These are phyloP conservation scores for Calliphora vomitoria DNA, from an alignment of 2,888 invertebrate species.

Conservation along the genomic window DNA sequence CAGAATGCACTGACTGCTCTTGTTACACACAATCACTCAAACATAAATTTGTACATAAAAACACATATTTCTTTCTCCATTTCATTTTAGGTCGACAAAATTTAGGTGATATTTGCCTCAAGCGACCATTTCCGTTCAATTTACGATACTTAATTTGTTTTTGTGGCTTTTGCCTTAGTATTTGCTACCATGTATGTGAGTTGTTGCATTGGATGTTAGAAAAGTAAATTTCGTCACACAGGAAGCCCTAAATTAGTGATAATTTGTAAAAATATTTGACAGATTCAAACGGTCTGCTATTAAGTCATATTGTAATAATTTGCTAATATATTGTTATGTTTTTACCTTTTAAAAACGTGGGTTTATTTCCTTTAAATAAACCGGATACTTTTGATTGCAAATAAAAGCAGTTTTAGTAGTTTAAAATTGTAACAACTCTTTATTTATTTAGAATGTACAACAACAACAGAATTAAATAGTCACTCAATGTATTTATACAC, in stretches of 20 bases:
- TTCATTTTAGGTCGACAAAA: constrained; percentile 47
- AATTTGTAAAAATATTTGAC: background rate
- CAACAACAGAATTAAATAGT: too few species aligned
- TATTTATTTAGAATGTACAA: too few species aligned
- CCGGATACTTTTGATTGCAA: too few species aligned
- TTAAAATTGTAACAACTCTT: too few species aligned
- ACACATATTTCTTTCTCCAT: constrained; percentile 2
- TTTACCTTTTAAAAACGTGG: too few species aligned
- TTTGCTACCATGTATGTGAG: background rate
- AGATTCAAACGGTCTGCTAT: too few species aligned
- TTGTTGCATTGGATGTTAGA: background rate
- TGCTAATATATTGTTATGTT: background rate
- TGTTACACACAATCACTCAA: too few species aligned
- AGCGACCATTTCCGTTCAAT: constrained; percentile 81
- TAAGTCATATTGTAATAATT: too few species aligned
- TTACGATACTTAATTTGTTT: constrained; percentile 81
- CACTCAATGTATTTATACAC: too few species aligned
- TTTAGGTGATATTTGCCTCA: constrained; percentile 65
- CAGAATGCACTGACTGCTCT: background rate
- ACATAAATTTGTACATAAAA: background rate
- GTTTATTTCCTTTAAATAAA: too few species aligned
- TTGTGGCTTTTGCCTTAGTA: constrained; percentile 19
- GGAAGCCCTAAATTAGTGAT: too few species aligned
- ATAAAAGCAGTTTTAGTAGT: too few species aligned
- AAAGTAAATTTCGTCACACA: background rate